Percentiles rank a stretch among this genome's conserved stretches.
Evolutionary conservation across 2,888 invertebrate genomes (phyloP).

Genomic region (Lumbricus terrestris): DNA sequence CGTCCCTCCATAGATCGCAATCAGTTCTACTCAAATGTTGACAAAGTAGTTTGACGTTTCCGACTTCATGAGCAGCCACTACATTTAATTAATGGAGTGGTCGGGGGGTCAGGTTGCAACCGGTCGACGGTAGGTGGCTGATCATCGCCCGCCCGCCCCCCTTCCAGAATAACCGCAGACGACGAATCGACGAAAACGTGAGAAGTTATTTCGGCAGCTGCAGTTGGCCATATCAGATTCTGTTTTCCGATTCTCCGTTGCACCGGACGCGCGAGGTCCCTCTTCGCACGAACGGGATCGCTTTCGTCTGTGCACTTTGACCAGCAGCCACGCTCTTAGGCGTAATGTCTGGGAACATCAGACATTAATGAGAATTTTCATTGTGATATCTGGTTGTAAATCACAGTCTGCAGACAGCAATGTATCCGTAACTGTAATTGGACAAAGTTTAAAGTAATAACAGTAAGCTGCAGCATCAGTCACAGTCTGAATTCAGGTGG

Average conservation of each 20-base stretch:
- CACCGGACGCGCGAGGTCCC: background rate
- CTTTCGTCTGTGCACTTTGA: background rate
- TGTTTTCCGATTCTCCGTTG: background rate
- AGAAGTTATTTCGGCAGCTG: background rate
- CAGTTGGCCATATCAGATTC: background rate
- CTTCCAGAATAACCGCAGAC: background rate
- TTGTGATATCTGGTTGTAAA: too few species aligned
- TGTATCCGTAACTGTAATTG: too few species aligned
- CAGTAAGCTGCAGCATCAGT: too few species aligned
- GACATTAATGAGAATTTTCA: background rate
- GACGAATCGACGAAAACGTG: background rate
- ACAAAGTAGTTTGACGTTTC: background rate
- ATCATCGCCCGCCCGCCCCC: too few species aligned
- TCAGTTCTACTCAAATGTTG: background rate
- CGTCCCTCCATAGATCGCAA: background rate
- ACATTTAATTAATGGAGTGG: background rate
- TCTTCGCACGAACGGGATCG: background rate
- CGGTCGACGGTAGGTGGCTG: background rate
- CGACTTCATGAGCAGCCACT: background rate
- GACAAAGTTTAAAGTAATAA: too few species aligned
- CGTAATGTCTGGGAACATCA: background rate
- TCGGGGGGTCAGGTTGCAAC: background rate
- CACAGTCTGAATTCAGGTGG: too few species aligned
- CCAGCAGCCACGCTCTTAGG: background rate
- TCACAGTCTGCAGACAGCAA: too few species aligned